These are phyloP conservation scores for Phenganax stokvisi DNA, from an alignment of 92 coral and sea anemone species.

Conservation along the genomic window DNA sequence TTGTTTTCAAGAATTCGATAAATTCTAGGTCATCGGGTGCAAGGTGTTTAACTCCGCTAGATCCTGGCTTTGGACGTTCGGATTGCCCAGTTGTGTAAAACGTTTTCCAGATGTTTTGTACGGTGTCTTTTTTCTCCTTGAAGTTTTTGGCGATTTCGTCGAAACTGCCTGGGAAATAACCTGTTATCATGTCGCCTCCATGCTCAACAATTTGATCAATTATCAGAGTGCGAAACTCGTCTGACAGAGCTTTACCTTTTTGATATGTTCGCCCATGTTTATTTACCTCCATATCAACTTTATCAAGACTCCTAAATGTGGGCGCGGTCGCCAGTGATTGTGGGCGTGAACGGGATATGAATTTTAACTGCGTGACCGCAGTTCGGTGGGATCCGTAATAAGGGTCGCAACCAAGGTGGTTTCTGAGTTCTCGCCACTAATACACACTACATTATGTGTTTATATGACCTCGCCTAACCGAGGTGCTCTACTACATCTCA, in stretches of 20 bases:
- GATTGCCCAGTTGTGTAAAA: not conserved
- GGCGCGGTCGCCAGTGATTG: not conserved
- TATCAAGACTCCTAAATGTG: constrained; percentile 36
- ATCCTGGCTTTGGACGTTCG: not conserved
- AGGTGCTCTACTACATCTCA: no score
- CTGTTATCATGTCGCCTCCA: not conserved
- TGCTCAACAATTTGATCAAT: not conserved
- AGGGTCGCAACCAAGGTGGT: no score
- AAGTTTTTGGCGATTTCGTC: not conserved
- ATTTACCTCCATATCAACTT: constrained; percentile 25
- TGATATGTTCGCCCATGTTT: not conserved
- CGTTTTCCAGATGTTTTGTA: not conserved
- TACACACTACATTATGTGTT: no score
- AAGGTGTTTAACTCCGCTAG: constrained; percentile 43
- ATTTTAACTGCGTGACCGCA: no score
- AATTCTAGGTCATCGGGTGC: constrained; percentile 43
- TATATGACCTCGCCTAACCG: no score
- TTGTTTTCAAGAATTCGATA: constrained; percentile 46
- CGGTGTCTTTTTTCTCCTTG: not conserved
- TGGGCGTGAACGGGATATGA: no score
- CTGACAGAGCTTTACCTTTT: not conserved
- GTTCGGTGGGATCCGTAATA: no score
- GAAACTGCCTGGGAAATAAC: not conserved
- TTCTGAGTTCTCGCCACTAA: no score
- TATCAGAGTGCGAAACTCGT: not conserved